Evolutionary conservation across 1,140 invertebrate genomes (phyloP), one percentile per base, ranked within the genome.

Genomic region (Papilio polytes): DNA sequence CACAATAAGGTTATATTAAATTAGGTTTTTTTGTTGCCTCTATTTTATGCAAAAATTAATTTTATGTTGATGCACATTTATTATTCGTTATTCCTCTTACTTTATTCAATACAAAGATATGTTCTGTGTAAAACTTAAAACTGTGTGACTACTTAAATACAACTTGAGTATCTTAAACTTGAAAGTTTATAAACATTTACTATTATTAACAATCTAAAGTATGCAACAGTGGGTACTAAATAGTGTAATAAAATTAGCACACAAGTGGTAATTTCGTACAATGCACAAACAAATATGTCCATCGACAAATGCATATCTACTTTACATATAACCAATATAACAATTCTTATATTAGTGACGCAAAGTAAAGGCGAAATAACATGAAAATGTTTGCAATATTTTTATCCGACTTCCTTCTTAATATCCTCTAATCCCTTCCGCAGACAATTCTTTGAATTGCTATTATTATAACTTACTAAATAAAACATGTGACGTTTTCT

Each of bases 221-320:
- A 78, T 78, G 74, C 74, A 56, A 78, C 48, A 56, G 74, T 31
- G 31, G 48, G 18, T 78, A 36, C 74, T 56, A 36, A 78, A 78
- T 78, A 59, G 74, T 53, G 48, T 56, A 26, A 78, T 78, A 59
- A 78, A 59, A 78, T 78, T 78, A 78, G 31, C 74, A 78, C 53
- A 78, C 74, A 78, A 56, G 74, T n/a, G 74, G 74, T 78, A 59
- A 78, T 78, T 78, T 78, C 18, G 74, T 56, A 31, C 48, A 36
- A 53, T 78, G 48, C 46, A 51, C 48, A 76, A 76, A 76, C 26
- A 76, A 76, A 76, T 76, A 76, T 76, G 26, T 76, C 26, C 74
- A 15, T 48, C 44, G 7, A 76, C 22, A 51, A 0, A 12, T 12
- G 48, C 22, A 76, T 51, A 76, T 31, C 13, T 18, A 74, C n/a